A percentile compares a stretch with the other conserved stretches of the same genome.
phyloP scores from a whole-genome alignment of 23 tunicate genomes.

The Styela clava region DNA sequence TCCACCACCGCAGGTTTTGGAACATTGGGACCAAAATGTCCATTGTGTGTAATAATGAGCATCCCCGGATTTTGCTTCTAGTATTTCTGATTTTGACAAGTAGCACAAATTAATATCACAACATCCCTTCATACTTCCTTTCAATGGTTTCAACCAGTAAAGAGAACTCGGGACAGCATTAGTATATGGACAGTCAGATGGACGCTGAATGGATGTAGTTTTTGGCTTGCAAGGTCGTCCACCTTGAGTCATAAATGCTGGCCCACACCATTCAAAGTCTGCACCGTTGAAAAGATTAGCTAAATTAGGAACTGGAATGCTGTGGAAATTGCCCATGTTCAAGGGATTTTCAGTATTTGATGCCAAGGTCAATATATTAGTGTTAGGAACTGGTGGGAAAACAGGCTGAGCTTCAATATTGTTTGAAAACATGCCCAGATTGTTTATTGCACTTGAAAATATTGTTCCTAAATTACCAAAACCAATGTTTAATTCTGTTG shows the following conservation, averaged over 20 bases:
- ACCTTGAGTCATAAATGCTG: neutral
- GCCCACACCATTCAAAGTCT: constrained; percentile 1
- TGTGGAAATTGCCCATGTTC: neutral
- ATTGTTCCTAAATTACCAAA: no score
- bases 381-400: neutral
- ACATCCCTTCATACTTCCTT: constrained; percentile 78
- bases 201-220: neutral
- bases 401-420: neutral
- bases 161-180: constrained; percentile 25
- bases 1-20: constrained; percentile 1
- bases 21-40: constrained; percentile 32
- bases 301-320: constrained; percentile 18
- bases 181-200: constrained; percentile 52
- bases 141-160: constrained; percentile 21
- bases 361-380: neutral
- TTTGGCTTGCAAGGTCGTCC: constrained; percentile 4
- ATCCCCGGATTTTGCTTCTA: constrained; percentile 29
- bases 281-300: neutral
- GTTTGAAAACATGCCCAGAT: constrained; percentile 1
- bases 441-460: neutral
- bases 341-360: constrained; percentile 36
- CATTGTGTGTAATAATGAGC: constrained; percentile 45
- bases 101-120: constrained; percentile 68
- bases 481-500: neutral
- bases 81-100: constrained; percentile 28